Base-by-base conservation (phyloP, 2,888 invertebrate genomes). In the Timandra comae region DNA sequence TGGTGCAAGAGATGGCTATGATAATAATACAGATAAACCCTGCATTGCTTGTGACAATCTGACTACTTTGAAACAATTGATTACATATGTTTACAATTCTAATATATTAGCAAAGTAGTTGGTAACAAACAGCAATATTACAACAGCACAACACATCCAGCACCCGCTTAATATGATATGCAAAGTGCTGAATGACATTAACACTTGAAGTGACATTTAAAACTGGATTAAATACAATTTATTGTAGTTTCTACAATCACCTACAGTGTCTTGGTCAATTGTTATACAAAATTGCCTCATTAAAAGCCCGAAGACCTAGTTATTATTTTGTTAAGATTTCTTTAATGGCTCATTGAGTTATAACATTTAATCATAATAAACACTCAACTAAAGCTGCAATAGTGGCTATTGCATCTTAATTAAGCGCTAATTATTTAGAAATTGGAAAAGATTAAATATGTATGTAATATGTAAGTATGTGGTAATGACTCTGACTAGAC, bases 121-220 rank as follows among this genome's bases (percentile, higher is more conserved):
- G 41, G 52, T 62, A 63, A 71, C 63, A 63, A 68, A 68, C 61
- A 68, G 66, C 60, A 61, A 63, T 62, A 61, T 59, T 67, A 70
- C 61, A 71, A 70, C 61, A 64, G 63, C 57, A 62, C 63, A 67
- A 69, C 58, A 63, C 57, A 58, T 55, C 48, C 58, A 62, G 59
- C 58, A 55, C 61, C 60, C 45, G 45, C 53, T 56, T 44, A 54
- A 50, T 54, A 53, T 54, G 58, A 56, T 46, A 56, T 49, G 41
- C 49, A 48, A 46, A 51, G 49, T 49, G 49, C 52, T 47, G 38
- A 41, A 56, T 51, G 49, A 55, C 51, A 57, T 46, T 57, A 58
- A 52, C 49, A 54, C 54, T 55, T 59, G 49, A 50, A 51, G 49
- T 60, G 60, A 56, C 42, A 45, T 52, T 57, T 38, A 50, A 45